phyloP scores from a whole-genome alignment of 2,797 vertebrate species.

The Acanthurus lineatus region DNA sequence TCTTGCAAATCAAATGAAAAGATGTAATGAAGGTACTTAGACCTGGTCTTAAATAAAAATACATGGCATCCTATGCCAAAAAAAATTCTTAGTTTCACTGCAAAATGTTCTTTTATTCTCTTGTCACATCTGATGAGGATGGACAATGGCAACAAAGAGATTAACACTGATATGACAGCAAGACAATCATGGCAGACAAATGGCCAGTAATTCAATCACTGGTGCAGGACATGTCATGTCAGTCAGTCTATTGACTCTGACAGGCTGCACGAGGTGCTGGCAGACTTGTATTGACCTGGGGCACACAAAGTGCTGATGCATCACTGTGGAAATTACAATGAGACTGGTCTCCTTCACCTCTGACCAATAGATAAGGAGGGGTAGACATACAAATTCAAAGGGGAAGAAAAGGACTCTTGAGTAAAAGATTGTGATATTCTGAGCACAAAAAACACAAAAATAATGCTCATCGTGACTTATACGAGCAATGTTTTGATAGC shows the following conservation, averaged over 20 bases:
- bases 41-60: background rate
- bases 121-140: conserved; percentile 50
- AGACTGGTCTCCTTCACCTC: conserved; percentile 69
- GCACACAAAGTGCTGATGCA: conserved; percentile 82
- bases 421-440: background rate
- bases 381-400: conserved; percentile 29
- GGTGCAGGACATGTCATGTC: conserved; percentile 81
- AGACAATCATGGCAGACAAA: conserved; percentile 83
- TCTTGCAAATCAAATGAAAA: conserved; percentile 34
- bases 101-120: conserved; percentile 32
- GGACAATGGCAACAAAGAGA: conserved; percentile 62
- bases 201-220: conserved; percentile 85
- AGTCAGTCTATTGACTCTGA: conserved; percentile 81
- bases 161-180: conserved; percentile 77
- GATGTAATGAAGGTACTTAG: conserved; percentile 12
- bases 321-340: conserved; percentile 81
- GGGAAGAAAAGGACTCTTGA: background rate
- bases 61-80: conserved; percentile 10
- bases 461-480: background rate
- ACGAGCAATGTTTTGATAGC: background rate
- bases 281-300: conserved; percentile 79
- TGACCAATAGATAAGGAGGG: conserved; percentile 51
- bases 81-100: conserved; percentile 9
- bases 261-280: conserved; percentile 69
- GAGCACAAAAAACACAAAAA: background rate